Evolutionary conservation across 30 jellyfish, hydroid and myxozoan genomes (phyloP).

Genomic region (Aurelia aurita complex sp. Pacific): DNA sequence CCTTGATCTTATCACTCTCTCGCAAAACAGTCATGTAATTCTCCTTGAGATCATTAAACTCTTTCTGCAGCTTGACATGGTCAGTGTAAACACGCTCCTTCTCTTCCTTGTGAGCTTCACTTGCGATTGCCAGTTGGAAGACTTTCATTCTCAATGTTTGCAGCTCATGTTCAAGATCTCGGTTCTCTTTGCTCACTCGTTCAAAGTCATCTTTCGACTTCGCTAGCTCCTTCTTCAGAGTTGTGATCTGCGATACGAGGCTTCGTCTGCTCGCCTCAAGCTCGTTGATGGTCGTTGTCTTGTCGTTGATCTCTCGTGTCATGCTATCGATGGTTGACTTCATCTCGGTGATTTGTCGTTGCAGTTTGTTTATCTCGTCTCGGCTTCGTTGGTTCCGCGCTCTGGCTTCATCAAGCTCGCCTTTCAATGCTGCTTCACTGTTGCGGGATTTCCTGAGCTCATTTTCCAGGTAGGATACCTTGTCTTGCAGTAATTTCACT

Average conservation of each 20-base stretch:
- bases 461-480: conserved; percentile 44
- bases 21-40: conserved; percentile 73
- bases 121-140: conserved; percentile 55
- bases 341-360: conserved; percentile 66
- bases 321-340: conserved; percentile 68
- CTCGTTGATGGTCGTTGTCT: conserved; percentile 58
- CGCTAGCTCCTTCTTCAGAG: conserved; percentile 78
- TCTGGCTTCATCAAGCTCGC: conserved; percentile 93
- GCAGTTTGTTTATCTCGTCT: conserved; percentile 79
- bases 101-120: conserved; percentile 84
- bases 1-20: conserved; percentile 71
- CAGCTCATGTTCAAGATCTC: conserved; percentile 75
- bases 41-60: conserved; percentile 72
- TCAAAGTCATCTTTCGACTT: conserved; percentile 59
- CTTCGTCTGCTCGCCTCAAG: conserved; percentile 68
- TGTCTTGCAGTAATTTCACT: conserved; percentile 66
- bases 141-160: conserved; percentile 65
- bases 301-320: conserved; percentile 77
- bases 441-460: conserved; percentile 80
- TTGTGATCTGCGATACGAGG: conserved; percentile 59
- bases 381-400: conserved; percentile 83
- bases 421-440: conserved; percentile 86
- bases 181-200: conserved; percentile 51
- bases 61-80: conserved; percentile 68
- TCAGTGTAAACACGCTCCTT: conserved; percentile 80